phyloP scores from a whole-genome alignment of 2,888 invertebrate genomes.

The Chymomyza fuscimana region DNA sequence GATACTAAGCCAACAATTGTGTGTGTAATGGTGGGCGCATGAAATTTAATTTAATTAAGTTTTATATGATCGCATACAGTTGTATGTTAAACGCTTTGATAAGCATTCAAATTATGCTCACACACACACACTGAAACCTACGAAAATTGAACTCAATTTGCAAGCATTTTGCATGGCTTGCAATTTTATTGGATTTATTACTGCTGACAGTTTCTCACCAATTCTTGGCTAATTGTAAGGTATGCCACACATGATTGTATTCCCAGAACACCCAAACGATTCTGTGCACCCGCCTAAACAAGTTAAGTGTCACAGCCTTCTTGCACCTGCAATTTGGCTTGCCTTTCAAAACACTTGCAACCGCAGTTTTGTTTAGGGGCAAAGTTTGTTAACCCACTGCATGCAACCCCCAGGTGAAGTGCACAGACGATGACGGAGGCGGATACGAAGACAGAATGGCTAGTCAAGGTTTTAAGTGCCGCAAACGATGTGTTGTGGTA shows the following conservation, averaged over 20 bases:
- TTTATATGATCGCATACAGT: not conserved
- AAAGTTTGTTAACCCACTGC: constrained; percentile 17
- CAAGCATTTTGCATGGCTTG: not conserved
- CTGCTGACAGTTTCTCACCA: not conserved
- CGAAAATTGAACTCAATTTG: not conserved
- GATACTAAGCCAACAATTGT: not conserved
- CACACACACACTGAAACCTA: not conserved
- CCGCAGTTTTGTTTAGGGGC: not conserved
- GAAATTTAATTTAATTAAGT: not conserved
- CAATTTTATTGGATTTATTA: not conserved
- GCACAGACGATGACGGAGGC: not conserved
- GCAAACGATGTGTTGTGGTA: not conserved
- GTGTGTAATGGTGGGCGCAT: not conserved
- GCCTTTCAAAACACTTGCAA: not conserved
- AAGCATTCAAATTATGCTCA: not conserved
- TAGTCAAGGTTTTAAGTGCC: not conserved
- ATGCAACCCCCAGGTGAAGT: not conserved
- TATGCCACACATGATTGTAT: not conserved
- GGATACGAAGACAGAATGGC: no score
- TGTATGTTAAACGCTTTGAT: not conserved
- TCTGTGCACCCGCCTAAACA: not conserved
- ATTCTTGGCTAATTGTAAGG: not conserved
- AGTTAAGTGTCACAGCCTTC: not conserved
- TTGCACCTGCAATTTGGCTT: not conserved
- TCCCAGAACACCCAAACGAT: not conserved